Percentiles rank a stretch among this genome's conserved stretches.
Conservation (phyloP, 2,113 vertebrate genomes). For the Acrocephalus arundinaceus region DNA sequence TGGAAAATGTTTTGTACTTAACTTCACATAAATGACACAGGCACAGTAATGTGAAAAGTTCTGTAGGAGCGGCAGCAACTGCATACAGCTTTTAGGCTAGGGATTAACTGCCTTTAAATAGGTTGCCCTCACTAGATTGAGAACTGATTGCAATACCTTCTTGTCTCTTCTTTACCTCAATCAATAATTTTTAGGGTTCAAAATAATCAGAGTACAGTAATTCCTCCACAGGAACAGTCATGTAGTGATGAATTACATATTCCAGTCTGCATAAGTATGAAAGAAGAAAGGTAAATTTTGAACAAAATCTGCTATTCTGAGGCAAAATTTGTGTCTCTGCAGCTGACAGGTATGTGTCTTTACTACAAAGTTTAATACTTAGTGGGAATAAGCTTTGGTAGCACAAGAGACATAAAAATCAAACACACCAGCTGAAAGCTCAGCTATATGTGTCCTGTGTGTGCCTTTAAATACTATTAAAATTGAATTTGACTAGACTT, state of each 20-base stretch:
- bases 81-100: background rate
- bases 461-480: constrained; percentile 47
- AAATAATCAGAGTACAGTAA: constrained; percentile 41
- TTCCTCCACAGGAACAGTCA: background rate
- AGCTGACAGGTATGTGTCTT: background rate
- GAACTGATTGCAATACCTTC: constrained; percentile 25
- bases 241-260: background rate
- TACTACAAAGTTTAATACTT: background rate
- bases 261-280: background rate
- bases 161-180: constrained; percentile 34
- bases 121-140: background rate
- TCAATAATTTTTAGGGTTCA: constrained; percentile 47
- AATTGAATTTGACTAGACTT: constrained; percentile 59
- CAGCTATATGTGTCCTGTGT: background rate
- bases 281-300: background rate
- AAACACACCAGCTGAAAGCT: background rate
- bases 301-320: background rate
- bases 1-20: background rate
- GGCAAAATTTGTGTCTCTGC: background rate
- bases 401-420: background rate
- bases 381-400: background rate
- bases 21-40: background rate
- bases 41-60: background rate
- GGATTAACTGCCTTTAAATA: constrained; percentile 40
- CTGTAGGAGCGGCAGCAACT: background rate